These are phyloP conservation scores for Bradysia coprophila DNA, from an alignment of 1,140 invertebrate species.

Conservation along the genomic window DNA sequence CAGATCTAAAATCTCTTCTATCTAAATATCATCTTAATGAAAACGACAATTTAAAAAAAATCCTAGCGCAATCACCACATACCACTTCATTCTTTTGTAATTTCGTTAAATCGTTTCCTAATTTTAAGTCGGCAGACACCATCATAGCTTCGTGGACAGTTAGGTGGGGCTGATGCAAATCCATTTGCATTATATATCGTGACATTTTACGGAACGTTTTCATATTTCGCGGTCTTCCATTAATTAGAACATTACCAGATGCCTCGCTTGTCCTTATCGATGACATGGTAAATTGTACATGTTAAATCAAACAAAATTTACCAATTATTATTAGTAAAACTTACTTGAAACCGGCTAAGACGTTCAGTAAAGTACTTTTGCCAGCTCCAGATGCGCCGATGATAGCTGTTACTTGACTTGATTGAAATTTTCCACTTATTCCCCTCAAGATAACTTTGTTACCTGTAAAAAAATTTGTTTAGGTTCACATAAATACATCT, in stretches of 20 bases:
- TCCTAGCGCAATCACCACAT: slow-evolving; percentile 18
- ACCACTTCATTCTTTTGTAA: slow-evolving; percentile 51
- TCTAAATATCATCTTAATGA: too few relatives aligned
- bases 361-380: slow-evolving; percentile 73
- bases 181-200: slow-evolving; percentile 89
- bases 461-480: slow-evolving; percentile 6
- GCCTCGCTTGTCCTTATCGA: slow-evolving; percentile 18
- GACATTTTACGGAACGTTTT: slow-evolving; percentile 68
- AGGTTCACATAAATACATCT: neutral
- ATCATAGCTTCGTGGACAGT: slow-evolving; percentile 72
- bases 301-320: neutral
- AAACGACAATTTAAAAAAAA: slow-evolving; percentile 4
- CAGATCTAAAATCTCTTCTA: slow-evolving; percentile 47
- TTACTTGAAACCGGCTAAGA: slow-evolving; percentile 73
- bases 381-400: slow-evolving; percentile 77
- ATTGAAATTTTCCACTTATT: slow-evolving; percentile 20
- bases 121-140: slow-evolving; percentile 73
- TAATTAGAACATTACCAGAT: slow-evolving; percentile 46
- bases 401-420: slow-evolving; percentile 46
- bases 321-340: slow-evolving; percentile 7
- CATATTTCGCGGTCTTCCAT: slow-evolving; percentile 53
- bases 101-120: slow-evolving; percentile 41
- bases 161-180: slow-evolving; percentile 67
- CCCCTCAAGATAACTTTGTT: slow-evolving; percentile 13
- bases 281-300: neutral